Conservation (phyloP, 2,113 vertebrate genomes). For the Pao palembangensis region DNA sequence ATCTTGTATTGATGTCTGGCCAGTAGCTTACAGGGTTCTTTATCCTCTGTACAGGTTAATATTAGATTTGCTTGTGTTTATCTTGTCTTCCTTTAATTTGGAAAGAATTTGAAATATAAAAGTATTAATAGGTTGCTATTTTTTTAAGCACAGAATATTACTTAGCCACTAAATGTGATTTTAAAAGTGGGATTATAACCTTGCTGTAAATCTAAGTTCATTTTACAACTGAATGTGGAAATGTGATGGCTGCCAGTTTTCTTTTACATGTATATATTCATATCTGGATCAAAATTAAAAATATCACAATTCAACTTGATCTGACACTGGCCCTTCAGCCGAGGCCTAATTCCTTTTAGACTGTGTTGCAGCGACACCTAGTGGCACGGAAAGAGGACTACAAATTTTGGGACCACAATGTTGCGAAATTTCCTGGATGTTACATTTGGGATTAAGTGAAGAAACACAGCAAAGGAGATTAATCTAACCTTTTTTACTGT, state of each 20-base stretch:
- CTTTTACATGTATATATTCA: conserved; percentile 74
- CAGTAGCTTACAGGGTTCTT: conserved; percentile 74
- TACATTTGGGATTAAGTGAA: too few species aligned
- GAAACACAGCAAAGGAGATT: too few species aligned
- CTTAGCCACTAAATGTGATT: conserved; percentile 68
- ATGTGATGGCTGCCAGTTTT: conserved; percentile 65
- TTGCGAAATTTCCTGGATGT: too few species aligned
- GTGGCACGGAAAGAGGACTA: conserved; percentile 7
- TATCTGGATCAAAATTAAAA: conserved; percentile 75
- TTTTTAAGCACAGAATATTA: conserved; percentile 78
- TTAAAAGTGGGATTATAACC: conserved; percentile 52
- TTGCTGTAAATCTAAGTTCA: conserved; percentile 64
- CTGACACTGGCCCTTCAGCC: not conserved
- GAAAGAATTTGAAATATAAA: conserved; percentile 85
- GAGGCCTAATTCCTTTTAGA: not conserved
- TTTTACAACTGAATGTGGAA: conserved; percentile 71
- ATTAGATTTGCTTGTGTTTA: conserved; percentile 84
- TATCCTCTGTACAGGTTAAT: conserved; percentile 79
- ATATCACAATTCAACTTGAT: conserved; percentile 44
- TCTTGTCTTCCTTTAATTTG: conserved; percentile 81
- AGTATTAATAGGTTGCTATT: conserved; percentile 85
- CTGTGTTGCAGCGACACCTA: conserved; percentile 33
- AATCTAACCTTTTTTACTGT: not conserved
- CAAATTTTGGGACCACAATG: not conserved
- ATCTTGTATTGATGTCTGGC: conserved; percentile 61